Base-by-base conservation (phyloP, 2,797 vertebrate genomes). In the Melanitta fusca region DNA sequence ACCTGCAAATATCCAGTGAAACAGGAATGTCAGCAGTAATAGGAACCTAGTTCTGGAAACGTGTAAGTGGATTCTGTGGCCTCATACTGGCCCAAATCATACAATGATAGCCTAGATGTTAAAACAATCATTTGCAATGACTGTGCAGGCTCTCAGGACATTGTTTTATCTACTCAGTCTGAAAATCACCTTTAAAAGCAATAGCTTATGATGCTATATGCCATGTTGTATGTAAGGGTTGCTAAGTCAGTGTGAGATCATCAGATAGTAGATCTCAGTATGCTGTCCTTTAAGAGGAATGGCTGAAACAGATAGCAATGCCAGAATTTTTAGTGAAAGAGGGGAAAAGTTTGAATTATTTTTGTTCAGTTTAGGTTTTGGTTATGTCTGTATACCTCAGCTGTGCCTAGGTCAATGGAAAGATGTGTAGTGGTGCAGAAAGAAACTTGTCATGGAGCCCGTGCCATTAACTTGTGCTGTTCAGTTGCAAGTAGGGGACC, bases 121-220 rank as follows among this genome's bases (percentile, higher is more conserved):
- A 91, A 88, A 91, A 80, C 85, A 32, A 34, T 80, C 9, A 61
- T 89, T 87, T 65, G 24, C 39, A 85, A 72, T 75, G 34, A 53
- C 21, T 77, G 41, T 34, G 80, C 57, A 39, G 51, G 49, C 34
- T 80, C 45, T 39, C 36, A 84, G 60, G 56, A 47, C n/a, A 78
- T 39, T 62, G 25, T 20, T 89, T 80, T 62, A 77, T 60, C 39
- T 82, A 60, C 15, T 58, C 72, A 58, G 16, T 58, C n/a, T 71
- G 75, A 83, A 94, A 91, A 87, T 18, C 53, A 86, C 20, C 56
- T 94, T 79, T 75, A 45, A 80, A 94, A 94, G 78, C 49, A 86
- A 30, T 20, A 93, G 32, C 20, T 85, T 73, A 24, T 4, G 2
- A 14, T 72, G 62, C 74, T 91, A 77, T 53, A 32, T 94, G n/a